Evolutionary conservation across 2,888 invertebrate genomes (phyloP).

Genomic region (Tachina lurida): DNA sequence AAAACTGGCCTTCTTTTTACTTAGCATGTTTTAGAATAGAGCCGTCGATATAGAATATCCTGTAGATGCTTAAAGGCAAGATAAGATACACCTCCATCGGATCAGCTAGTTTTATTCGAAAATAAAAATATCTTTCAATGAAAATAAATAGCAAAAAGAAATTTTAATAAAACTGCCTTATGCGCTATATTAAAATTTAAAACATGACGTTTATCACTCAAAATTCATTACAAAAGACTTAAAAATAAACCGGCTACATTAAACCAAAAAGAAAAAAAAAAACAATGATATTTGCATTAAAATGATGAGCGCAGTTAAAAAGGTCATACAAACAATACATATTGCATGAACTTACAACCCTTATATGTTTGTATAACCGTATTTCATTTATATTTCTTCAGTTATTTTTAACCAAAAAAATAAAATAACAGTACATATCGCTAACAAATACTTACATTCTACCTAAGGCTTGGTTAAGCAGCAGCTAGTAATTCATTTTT

Average conservation of each 20-base stretch:
- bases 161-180: neutral
- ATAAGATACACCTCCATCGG: too few species aligned
- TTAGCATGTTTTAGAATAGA: too few species aligned
- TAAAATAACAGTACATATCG: constrained; percentile 9
- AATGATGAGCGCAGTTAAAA: neutral
- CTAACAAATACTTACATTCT: constrained; percentile 7
- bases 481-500: neutral
- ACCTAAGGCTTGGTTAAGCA: constrained; percentile 5
- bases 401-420: constrained; percentile 1
- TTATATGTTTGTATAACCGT: neutral
- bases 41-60: too few species aligned
- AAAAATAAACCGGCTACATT: constrained; percentile 14
- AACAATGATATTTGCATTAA: neutral
- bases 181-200: neutral
- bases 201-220: neutral
- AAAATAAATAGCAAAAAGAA: neutral
- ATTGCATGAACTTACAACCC: neutral
- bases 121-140: too few species aligned
- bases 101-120: too few species aligned
- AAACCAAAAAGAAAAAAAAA: neutral
- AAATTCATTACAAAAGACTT: constrained; percentile 26
- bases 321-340: constrained; percentile 21
- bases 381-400: neutral
- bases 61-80: too few species aligned
- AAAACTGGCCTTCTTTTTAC: too few species aligned